Conservation (phyloP, 2,888 invertebrate species). For the Ochropleura plecta region DNA sequence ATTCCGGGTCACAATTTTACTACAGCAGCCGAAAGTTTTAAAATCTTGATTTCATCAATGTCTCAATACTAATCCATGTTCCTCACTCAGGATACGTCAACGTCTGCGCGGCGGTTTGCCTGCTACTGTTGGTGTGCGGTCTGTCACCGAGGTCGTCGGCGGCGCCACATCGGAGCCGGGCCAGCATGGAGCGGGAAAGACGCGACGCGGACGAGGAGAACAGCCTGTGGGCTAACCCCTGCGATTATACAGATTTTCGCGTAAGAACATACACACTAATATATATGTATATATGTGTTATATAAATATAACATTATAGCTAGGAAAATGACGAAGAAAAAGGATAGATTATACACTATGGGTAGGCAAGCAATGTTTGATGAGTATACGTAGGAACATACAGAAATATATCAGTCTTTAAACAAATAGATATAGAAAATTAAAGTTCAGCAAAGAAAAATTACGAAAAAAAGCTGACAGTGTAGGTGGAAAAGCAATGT, state of each 20-base stretch:
- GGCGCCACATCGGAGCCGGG: conserved; percentile 80
- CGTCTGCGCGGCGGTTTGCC: conserved; percentile 87
- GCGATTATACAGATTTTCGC: conserved; percentile 78
- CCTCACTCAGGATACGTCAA: conserved; percentile 85
- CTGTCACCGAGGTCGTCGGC: conserved; percentile 83
- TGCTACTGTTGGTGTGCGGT: conserved; percentile 84
- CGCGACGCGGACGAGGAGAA: conserved; percentile 77
- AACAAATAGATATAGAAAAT: background rate
- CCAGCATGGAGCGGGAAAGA: conserved; percentile 79
- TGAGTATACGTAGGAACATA: background rate
- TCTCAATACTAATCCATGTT: conserved; percentile 26
- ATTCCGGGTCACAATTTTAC: background rate
- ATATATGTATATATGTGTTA: background rate
- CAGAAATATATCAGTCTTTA: background rate
- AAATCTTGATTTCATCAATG: background rate
- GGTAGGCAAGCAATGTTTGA: background rate
- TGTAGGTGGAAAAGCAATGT: background rate
- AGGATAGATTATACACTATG: background rate
- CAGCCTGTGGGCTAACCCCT: conserved; percentile 84
- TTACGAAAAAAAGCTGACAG: background rate
- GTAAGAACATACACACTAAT: conserved; percentile 61
- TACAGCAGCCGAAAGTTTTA: background rate
- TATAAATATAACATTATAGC: too few species aligned
- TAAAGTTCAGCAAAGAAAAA: background rate
- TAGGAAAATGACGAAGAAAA: background rate